These are phyloP conservation scores for Temnothorax longispinosus DNA, from an alignment of 1,140 invertebrate species.

Conservation along the genomic window DNA sequence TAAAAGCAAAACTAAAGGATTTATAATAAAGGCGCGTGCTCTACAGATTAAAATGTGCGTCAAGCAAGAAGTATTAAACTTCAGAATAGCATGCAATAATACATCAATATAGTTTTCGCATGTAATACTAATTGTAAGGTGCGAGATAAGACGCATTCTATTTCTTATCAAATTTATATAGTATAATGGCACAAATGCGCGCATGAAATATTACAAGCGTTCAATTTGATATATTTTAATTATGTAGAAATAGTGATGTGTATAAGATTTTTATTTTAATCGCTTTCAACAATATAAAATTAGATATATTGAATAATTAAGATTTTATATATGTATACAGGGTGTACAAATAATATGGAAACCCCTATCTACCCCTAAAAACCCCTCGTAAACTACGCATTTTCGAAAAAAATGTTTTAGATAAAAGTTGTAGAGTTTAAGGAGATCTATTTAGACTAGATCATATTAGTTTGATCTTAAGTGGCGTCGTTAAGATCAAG, in stretches of 20 bases:
- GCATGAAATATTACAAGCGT: not conserved
- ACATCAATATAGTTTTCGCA: not conserved
- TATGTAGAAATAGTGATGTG: not conserved
- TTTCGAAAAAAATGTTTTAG: no score
- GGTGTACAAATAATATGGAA: no score
- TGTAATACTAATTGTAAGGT: not conserved
- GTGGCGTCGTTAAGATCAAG: no score
- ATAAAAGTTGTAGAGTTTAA: no score
- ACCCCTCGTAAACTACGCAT: no score
- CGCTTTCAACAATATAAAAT: not conserved
- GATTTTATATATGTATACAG: no score
- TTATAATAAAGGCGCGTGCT: slow-evolving; percentile 59
- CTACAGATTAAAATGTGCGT: slow-evolving; percentile 66
- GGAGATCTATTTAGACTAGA: no score
- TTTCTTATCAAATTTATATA: not conserved
- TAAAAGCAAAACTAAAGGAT: slow-evolving; percentile 22
- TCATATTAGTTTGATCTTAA: no score
- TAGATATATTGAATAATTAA: no score
- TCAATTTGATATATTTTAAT: not conserved
- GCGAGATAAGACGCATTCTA: not conserved
- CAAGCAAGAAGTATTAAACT: slow-evolving; percentile 70
- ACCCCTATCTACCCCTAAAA: no score
- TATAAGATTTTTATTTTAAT: slow-evolving; percentile 16
- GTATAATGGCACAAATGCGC: not conserved
- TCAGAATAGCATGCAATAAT: slow-evolving; percentile 67